Percentiles rank a stretch among this genome's conserved stretches.
Conservation (phyloP, 2,113 vertebrate species). For the Cyprinodon tularosa region DNA sequence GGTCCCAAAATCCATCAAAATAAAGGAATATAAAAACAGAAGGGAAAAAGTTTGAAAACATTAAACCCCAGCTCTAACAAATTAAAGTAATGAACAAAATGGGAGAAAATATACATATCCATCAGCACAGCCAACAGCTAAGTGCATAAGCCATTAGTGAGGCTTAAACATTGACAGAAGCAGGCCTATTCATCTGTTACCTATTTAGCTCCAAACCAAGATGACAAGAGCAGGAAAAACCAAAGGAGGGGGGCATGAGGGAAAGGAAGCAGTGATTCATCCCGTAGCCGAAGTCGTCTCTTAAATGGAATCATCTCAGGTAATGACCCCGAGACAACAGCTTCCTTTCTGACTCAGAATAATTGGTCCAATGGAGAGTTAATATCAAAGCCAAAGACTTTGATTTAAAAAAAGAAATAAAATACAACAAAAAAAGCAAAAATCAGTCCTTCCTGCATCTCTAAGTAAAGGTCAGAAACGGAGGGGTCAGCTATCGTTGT, state of each 20-base stretch:
- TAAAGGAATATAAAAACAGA: slow-evolving; percentile 13
- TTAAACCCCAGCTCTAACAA: slow-evolving; percentile 24
- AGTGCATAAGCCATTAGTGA: slow-evolving; percentile 63
- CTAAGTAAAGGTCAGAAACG: slow-evolving; percentile 68
- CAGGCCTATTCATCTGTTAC: slow-evolving; percentile 67
- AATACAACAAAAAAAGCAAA: slow-evolving; percentile 53
- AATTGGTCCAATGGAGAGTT: slow-evolving; percentile 69
- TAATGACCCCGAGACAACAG: slow-evolving; percentile 67
- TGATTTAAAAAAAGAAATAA: background rate
- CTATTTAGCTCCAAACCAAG: slow-evolving; percentile 55
- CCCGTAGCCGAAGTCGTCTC: slow-evolving; percentile 61
- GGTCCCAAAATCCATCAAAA: slow-evolving; percentile 21
- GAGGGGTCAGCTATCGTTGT: slow-evolving; percentile 62
- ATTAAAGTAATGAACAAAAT: slow-evolving; percentile 40
- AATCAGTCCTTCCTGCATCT: slow-evolving; percentile 50
- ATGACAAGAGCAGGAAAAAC: slow-evolving; percentile 35
- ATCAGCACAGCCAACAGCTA: slow-evolving; percentile 55
- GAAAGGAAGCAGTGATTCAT: slow-evolving; percentile 72
- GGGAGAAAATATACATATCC: slow-evolving; percentile 46
- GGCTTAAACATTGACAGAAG: slow-evolving; percentile 72
- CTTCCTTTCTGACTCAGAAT: slow-evolving; percentile 68
- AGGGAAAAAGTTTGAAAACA: slow-evolving; percentile 30
- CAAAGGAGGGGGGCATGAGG: slow-evolving; percentile 41
- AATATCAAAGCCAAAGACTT: slow-evolving; percentile 50
- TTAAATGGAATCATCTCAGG: slow-evolving; percentile 69